Conservation (phyloP, 2,888 invertebrate species). For the Bursaphelenchus okinawaensis region DNA sequence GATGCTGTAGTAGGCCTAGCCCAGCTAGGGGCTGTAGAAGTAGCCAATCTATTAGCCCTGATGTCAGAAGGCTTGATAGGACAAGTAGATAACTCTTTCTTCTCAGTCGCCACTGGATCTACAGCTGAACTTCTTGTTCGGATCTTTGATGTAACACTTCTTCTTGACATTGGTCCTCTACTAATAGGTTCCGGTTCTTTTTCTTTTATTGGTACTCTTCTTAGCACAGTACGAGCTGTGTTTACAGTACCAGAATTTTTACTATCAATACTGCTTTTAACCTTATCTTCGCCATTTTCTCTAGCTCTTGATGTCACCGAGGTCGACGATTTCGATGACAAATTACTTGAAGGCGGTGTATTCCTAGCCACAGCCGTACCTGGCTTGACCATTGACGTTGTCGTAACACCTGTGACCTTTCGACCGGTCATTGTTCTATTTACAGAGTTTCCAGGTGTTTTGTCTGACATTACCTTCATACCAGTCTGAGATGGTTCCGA, state of each 20-base stretch:
- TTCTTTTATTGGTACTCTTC: not conserved
- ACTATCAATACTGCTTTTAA: not conserved
- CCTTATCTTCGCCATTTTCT: no score
- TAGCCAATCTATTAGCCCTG: not conserved
- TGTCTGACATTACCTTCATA: not conserved
- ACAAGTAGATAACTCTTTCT: not conserved
- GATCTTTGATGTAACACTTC: not conserved
- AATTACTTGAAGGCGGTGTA: not conserved
- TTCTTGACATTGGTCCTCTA: not conserved
- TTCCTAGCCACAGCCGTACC: not conserved
- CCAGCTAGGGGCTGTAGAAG: not conserved
- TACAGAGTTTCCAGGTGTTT: no score
- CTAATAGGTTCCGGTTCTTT: not conserved
- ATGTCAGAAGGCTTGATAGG: not conserved
- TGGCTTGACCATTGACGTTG: not conserved
- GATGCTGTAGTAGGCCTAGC: not conserved
- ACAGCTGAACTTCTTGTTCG: not conserved
- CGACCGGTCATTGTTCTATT: no score
- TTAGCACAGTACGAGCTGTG: not conserved
- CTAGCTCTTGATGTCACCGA: no score
- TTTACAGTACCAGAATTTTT: not conserved
- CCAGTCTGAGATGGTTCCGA: not conserved
- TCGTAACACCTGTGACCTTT: not conserved
- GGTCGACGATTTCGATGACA: not conserved
- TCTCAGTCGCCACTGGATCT: not conserved